Evolutionary conservation across 2,797 vertebrate species (phyloP), one percentile per base, ranked within the genome.

Genomic region (Podarcis siculus): DNA sequence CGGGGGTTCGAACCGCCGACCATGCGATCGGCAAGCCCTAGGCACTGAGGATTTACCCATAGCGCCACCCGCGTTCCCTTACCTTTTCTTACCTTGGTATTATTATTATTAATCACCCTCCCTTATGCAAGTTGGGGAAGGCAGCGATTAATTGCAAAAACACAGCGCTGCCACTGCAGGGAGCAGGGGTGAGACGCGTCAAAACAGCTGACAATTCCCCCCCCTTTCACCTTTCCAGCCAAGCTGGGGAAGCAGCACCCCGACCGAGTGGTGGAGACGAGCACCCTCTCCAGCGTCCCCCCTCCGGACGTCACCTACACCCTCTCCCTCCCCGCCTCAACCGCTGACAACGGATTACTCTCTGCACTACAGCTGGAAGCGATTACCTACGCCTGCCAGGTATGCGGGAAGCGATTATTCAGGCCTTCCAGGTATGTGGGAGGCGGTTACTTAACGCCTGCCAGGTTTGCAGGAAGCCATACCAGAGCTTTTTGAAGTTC

Each of bases 281-380:
- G 98, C 97, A 99, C 99, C 0, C 96, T 99, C 13, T 99, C 99
- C 93, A 99, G 99, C 0, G 99, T 99, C 19, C 99, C 99, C 9
- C 99, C 99, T 0, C 99, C 99, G 0, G 98, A 99, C 95, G 97
- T 99, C 95, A 98, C 98, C 88, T 99, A 99, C 92, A 96, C 94
- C 30, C 97, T 99, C 30, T 98, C 98, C 79, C 97, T 99, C 91
- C 97, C 98, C 0, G 72, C 94, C 82, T 83, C 92, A 0, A 96
- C 97, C 73, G 97, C 98, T 0, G 97, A 97, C 86, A 95, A 82
- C 0, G 98, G 98, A n/a, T 94, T 97, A 35, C 97, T 99, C 87
- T 99, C 99, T 0, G 99, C 99, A 82, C 97, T 99, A 93, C 99
- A 99, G 97, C 97, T 99, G 81, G 99, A 99, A 95, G 99, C 99